These are phyloP conservation scores for Pantherophis guttatus DNA, from an alignment of 2,113 vertebrate genomes.

Conservation along the genomic window DNA sequence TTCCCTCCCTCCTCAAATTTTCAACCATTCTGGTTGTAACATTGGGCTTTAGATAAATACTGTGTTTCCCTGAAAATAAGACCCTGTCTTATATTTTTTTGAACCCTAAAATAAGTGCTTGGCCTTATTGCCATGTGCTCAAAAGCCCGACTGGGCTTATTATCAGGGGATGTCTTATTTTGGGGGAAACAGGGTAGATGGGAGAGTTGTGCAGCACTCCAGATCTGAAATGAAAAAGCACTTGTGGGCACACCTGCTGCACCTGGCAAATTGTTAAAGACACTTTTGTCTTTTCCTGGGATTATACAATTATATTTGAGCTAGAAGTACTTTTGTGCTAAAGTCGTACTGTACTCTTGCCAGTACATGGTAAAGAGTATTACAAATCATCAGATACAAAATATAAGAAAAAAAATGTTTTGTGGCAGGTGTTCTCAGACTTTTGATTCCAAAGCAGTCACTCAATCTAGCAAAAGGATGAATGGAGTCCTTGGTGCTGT, in stretches of 20 bases:
- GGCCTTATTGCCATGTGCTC: too few species aligned
- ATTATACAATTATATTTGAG: background rate
- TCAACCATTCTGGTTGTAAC: background rate
- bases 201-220: background rate
- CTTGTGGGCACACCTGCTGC: background rate
- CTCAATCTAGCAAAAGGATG: background rate
- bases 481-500: background rate
- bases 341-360: background rate
- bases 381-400: background rate
- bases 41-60: background rate
- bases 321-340: background rate
- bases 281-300: background rate
- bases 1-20: background rate
- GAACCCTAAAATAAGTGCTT: too few species aligned
- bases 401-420: background rate
- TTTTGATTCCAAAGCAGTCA: background rate
- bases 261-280: background rate
- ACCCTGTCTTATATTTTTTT: too few species aligned
- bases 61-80: too few species aligned
- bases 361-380: background rate
- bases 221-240: background rate
- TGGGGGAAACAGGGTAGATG: background rate
- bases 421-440: background rate
- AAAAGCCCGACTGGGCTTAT: too few species aligned
- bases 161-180: too few species aligned